phyloP scores from a whole-genome alignment of 2,888 invertebrate species.

The Agrochola litura region DNA sequence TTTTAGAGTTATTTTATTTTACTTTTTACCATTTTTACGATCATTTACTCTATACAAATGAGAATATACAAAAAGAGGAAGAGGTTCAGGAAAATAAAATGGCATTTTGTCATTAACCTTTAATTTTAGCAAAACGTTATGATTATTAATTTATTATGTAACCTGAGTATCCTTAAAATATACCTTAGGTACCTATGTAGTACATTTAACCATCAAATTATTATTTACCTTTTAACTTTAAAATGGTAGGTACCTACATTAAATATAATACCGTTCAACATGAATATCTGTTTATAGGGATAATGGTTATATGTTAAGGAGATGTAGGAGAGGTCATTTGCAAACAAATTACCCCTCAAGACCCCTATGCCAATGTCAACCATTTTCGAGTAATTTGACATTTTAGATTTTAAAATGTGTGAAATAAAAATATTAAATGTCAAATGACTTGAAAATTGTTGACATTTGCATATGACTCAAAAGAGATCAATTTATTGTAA shows the following conservation, averaged over 20 bases:
- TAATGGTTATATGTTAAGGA: too few species aligned
- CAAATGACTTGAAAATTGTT: too few species aligned
- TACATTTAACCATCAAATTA: neutral
- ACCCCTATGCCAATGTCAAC: too few species aligned
- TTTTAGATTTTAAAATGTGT: too few species aligned
- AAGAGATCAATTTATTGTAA: too few species aligned
- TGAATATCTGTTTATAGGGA: neutral
- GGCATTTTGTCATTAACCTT: neutral
- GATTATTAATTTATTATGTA: neutral
- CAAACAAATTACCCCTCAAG: too few species aligned
- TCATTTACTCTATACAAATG: neutral
- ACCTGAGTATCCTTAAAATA: neutral
- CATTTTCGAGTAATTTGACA: too few species aligned
- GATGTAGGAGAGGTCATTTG: too few species aligned
- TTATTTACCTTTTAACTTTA: neutral
- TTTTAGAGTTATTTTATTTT: neutral
- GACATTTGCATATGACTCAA: too few species aligned
- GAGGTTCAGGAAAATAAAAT: conserved; percentile 5
- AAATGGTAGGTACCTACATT: neutral
- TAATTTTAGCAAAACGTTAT: conserved; percentile 10
- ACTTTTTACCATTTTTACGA: neutral
- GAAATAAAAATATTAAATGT: too few species aligned
- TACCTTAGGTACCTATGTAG: neutral
- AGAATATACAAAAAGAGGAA: neutral
- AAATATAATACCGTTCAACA: neutral